phyloP scores from a whole-genome alignment of 2,797 vertebrate genomes.

The Merluccius polli region DNA sequence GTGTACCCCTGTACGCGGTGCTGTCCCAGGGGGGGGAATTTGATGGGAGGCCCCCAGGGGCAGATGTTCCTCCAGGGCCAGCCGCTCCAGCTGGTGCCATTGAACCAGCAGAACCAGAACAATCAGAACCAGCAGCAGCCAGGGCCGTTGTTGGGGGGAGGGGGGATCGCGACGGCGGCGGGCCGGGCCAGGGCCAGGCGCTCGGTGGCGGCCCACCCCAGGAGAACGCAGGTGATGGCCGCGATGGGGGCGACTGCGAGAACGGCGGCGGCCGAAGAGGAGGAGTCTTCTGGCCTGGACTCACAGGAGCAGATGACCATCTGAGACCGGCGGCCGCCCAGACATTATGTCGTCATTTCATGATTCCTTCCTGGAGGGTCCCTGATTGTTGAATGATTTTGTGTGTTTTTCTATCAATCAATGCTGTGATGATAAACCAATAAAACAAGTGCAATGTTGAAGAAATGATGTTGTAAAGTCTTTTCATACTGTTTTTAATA shows the following conservation, averaged over 20 bases:
- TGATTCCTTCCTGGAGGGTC: conserved; percentile 1
- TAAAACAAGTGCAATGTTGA: conserved; percentile 39
- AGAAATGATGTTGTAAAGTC: background rate
- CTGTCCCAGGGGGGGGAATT: conserved; percentile 53
- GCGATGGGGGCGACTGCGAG: conserved; percentile 9
- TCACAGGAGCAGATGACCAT: conserved; percentile 30
- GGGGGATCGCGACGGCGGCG: conserved; percentile 7
- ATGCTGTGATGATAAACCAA: conserved; percentile 41
- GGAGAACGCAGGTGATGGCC: conserved; percentile 25
- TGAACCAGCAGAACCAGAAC: conserved; percentile 26
- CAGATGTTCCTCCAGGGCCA: conserved; percentile 43
- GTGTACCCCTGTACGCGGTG: conserved; percentile 41
- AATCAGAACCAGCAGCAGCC: conserved; percentile 34
- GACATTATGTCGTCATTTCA: background rate
- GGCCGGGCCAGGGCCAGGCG: conserved; percentile 46
- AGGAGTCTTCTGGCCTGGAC: conserved; percentile 59
- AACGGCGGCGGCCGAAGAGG: conserved; percentile 37
- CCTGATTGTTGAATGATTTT: background rate
- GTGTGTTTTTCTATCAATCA: conserved; percentile 21
- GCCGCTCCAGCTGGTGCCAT: conserved; percentile 49
- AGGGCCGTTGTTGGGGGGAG: conserved; percentile 1
- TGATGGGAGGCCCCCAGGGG: conserved; percentile 37
- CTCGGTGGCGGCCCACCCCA: conserved; percentile 43
- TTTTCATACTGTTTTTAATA: conserved; percentile 25
- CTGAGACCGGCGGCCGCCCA: conserved; percentile 24